These are phyloP conservation scores for Staurois parvus DNA, from an alignment of 2,797 vertebrate genomes.

Conservation along the genomic window DNA sequence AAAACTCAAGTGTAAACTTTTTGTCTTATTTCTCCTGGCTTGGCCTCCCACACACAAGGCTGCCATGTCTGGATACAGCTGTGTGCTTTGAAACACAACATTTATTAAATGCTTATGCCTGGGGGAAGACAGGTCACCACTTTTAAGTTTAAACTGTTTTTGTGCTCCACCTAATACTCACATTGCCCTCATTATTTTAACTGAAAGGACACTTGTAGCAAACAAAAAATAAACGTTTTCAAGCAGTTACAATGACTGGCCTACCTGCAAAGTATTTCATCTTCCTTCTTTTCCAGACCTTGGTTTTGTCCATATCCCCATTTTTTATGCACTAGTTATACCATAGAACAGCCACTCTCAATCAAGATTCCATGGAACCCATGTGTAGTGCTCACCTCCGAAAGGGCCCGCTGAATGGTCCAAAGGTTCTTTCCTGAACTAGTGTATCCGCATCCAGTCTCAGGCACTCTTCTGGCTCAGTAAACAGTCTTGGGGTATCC, in stretches of 20 bases:
- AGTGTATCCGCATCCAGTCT: too few species aligned
- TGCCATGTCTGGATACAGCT: conserved; percentile 20
- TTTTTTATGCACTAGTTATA: too few species aligned
- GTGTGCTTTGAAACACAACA: neutral
- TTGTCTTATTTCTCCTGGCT: neutral
- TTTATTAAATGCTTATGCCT: neutral
- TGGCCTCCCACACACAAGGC: neutral
- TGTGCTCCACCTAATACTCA: neutral
- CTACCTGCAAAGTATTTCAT: too few species aligned
- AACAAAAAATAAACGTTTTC: neutral
- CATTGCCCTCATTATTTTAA: neutral
- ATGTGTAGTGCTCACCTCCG: too few species aligned
- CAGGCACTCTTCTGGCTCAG: too few species aligned
- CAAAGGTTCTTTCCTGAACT: too few species aligned
- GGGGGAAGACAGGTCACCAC: neutral
- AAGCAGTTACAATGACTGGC: neutral
- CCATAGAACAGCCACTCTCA: too few species aligned
- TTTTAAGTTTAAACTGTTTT: neutral
- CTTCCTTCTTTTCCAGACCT: too few species aligned
- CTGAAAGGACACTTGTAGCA: neutral
- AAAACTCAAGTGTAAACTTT: neutral
- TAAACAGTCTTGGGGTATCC: too few species aligned
- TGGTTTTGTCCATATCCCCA: too few species aligned
- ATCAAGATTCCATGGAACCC: too few species aligned
- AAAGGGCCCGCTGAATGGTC: too few species aligned